Base-by-base conservation (phyloP, 92 coral and sea anemone genomes). In the Zoanthus gigantus region DNA sequence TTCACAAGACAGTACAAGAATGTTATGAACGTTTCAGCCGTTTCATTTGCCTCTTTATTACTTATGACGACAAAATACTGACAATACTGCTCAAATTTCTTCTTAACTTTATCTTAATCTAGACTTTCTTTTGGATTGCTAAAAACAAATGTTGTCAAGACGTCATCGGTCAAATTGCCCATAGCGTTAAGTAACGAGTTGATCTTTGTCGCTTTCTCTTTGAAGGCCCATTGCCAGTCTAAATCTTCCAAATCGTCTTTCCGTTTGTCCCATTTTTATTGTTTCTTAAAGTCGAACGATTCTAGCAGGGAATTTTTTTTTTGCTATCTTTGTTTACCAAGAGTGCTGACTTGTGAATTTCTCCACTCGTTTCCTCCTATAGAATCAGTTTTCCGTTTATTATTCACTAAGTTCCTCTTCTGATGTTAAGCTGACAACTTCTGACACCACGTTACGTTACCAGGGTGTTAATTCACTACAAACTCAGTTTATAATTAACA, bases 21-120 rank as follows among this genome's bases (percentile, higher is more conserved):
- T 14, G 86, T 89, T 44, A 85, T 77, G 77, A 90, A 90, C 29
- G 71, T 1, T 48, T 90, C 92, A 42, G 76, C 92, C 6, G 83
- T 18, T 71, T 90, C 89, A 7, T 67, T 58, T 65, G 13, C 34
- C 18, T 72, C 79, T 61, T 90, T 67, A 52, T 89, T 89, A 5
- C 86, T 37, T 74, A 65, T 48, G 14, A 65, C 77, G 6, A 63
- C 28, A 37, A 87, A 87, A 45, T 78, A 54, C 31, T 78, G 18
- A 47, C 23, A 23, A 23, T 23, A 23, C 23, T 23, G 23, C 23
- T 88, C 88, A 72, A 81, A 88, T n/a, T 88, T 88, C 7, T 88
- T 87, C 73, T 79, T 80, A 34, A 88, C 91, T 53, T 81, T 81
- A 31, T 88, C 88, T 44, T 69, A 82, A 10, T 73, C 30, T 8